These are phyloP conservation scores for Phoxinus dragarum DNA, from an alignment of 2,797 vertebrate species.

Conservation along the genomic window DNA sequence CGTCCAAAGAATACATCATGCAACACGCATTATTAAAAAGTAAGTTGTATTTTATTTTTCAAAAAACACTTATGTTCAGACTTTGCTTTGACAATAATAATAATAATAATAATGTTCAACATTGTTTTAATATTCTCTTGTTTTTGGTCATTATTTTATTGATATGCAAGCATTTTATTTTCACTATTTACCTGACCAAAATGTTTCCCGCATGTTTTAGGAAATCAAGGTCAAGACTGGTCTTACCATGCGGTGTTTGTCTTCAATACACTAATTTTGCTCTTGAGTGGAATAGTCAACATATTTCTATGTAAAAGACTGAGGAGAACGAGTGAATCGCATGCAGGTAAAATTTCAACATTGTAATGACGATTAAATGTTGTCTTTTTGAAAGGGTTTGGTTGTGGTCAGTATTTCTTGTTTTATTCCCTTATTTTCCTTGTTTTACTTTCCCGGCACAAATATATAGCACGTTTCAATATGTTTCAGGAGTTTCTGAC, in stretches of 20 bases:
- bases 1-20: background rate
- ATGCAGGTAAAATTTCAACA: background rate
- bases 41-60: background rate
- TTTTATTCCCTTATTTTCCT: background rate
- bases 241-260: slow-evolving; percentile 5
- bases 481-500: background rate
- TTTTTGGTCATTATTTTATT: too few relatives aligned
- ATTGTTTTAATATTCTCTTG: background rate
- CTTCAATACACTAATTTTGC: background rate
- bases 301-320: slow-evolving; percentile 19
- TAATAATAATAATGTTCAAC: background rate
- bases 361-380: background rate
- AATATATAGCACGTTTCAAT: background rate
- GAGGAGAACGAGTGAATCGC: background rate
- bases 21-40: background rate
- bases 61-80: background rate
- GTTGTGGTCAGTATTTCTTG: background rate
- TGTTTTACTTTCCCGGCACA: background rate
- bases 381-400: background rate
- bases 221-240: background rate
- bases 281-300: slow-evolving; percentile 16
- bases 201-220: background rate
- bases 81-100: background rate
- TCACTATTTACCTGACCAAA: background rate
- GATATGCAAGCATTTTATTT: background rate